Conservation (phyloP, 2,888 invertebrate species). For the Listrodromus nycthemerus region DNA sequence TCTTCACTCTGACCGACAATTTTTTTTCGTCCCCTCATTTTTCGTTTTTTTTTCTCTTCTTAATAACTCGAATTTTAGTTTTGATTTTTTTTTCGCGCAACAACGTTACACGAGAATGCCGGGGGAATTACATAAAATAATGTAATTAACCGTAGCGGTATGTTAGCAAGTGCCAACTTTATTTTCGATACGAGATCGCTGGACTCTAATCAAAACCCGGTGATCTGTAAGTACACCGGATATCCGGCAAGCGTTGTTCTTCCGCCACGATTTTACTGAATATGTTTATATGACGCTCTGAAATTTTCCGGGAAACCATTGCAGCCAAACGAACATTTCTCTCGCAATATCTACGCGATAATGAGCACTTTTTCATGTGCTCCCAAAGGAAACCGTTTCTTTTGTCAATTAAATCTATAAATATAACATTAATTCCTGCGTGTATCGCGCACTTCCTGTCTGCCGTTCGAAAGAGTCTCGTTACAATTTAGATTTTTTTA, state of each 20-base stretch:
- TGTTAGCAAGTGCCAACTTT: not conserved
- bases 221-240: slow-evolving; percentile 73
- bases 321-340: not conserved
- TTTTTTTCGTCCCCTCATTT: not conserved
- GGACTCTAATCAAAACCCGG: not conserved
- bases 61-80: not conserved
- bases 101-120: not conserved
- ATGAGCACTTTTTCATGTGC: slow-evolving; percentile 1
- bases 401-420: slow-evolving; percentile 17
- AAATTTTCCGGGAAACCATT: slow-evolving; percentile 55
- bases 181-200: slow-evolving; percentile 5
- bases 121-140: not conserved
- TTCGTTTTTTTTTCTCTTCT: not conserved
- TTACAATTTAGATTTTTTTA: slow-evolving; percentile 24
- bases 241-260: slow-evolving; percentile 71
- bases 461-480: not conserved
- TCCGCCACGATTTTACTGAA: slow-evolving; percentile 49
- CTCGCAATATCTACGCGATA: slow-evolving; percentile 3
- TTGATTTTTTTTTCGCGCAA: not conserved
- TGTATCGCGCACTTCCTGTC: not conserved
- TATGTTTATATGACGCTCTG: slow-evolving; percentile 6
- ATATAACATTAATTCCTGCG: not conserved
- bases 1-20: not conserved
- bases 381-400: not conserved
- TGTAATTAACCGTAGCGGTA: not conserved